These are phyloP conservation scores for Alligator sinensis DNA, from an alignment of 2,113 vertebrate genomes.

Conservation along the genomic window DNA sequence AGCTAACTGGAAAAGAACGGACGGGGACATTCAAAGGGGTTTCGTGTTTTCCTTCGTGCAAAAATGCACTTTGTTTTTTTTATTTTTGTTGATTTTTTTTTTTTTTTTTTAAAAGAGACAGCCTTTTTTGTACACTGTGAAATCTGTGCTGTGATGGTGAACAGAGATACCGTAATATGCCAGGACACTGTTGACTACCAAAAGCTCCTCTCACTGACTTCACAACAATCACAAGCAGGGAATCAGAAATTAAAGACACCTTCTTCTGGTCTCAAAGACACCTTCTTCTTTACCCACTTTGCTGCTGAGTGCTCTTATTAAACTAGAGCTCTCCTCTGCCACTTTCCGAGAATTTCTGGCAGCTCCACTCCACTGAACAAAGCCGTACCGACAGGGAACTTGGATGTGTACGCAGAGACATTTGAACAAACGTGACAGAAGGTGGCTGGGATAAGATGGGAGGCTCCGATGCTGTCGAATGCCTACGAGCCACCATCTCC, in stretches of 20 bases:
- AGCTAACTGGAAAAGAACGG: conserved; percentile 61
- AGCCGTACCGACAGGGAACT: neutral
- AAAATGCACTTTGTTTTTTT: conserved; percentile 59
- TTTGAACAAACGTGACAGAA: neutral
- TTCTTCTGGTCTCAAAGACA: conserved; percentile 8
- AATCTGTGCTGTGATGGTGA: conserved; percentile 66
- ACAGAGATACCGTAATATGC: conserved; percentile 35
- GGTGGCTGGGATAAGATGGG: neutral
- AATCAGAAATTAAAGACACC: conserved; percentile 21
- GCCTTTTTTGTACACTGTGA: conserved; percentile 39
- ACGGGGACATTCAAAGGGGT: conserved; percentile 71
- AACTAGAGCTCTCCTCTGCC: conserved; percentile 31
- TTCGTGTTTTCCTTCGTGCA: conserved; percentile 51
- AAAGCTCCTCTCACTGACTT: conserved; percentile 52
- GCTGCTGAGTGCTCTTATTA: conserved; percentile 74
- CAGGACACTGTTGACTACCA: conserved; percentile 43
- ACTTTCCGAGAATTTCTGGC: conserved; percentile 9
- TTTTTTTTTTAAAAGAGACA: conserved; percentile 33
- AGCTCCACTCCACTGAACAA: conserved; percentile 14
- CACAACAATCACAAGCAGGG: conserved; percentile 52
- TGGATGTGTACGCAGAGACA: neutral
- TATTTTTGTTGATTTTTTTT: conserved; percentile 33
- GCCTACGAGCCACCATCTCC: neutral
- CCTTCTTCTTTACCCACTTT: conserved; percentile 62
- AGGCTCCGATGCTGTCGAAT: neutral